Base-by-base conservation (phyloP, 1,140 invertebrate species). In the Lucilia cuprina region DNA sequence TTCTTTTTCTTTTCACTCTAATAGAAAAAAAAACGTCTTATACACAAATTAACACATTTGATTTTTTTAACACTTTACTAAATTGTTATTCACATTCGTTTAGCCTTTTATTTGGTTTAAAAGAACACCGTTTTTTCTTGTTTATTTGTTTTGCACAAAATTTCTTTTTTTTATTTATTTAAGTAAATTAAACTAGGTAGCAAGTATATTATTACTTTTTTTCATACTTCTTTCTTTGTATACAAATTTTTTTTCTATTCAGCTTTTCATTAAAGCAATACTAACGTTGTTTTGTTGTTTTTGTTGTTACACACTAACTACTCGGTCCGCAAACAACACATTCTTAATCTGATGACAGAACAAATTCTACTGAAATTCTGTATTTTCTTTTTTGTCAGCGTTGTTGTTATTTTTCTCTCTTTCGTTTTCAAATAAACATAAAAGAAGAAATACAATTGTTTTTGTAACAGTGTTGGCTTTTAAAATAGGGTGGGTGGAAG, bases 261-360 rank as follows among this genome's bases (percentile, higher is more conserved):
- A 70, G n/a, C n/a, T 70, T 70, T 21, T 70, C 19, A 70, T 70
- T 21, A 55, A 17, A 55, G 65, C n/a, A 21, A 70, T 70, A 70
- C 65, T 41, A 78, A 78, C 34, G 41, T 78, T 78, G 21, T 21
- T 75, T 41, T 17, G 13, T 60, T 60, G n/a, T 60, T 60, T 10
- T 41, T n/a, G n/a, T n/a, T n/a, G n/a, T n/a, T n/a, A n/a, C n/a
- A 60, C 55, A 60, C 55, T 60, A 17, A 17, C n/a, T 60, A 21
- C 5, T 21, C 65, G 5, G 19, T 21, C 65, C 65, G 19, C 65
- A 70, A 70, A 70, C n/a, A 21, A n/a, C n/a, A n/a, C 65, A 70
- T 70, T 55, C 10, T 55, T 21, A 70, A 70, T 70, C 65, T 70
- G 65, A 70, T 70, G 65, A 70, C 65, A 70, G 65, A 19, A 70